phyloP scores from a whole-genome alignment of 2,113 vertebrate genomes.

The Anoplopoma fimbria region DNA sequence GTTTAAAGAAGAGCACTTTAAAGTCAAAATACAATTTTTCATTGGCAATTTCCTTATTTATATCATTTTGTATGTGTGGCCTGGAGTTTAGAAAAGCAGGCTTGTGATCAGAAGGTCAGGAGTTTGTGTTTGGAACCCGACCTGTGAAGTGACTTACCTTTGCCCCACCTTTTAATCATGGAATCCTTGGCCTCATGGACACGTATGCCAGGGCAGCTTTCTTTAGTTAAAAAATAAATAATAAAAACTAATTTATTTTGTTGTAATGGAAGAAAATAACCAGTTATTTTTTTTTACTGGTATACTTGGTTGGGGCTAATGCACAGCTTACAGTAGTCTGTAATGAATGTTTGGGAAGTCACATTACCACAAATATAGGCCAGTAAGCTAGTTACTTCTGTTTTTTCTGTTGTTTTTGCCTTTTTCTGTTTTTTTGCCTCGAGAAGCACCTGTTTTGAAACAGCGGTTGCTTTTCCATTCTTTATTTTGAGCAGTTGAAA shows the following conservation, averaged over 20 bases:
- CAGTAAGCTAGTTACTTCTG: background rate
- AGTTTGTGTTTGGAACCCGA: background rate
- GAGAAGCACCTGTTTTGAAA: background rate
- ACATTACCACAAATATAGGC: background rate
- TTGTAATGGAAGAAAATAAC: background rate
- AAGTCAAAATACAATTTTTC: background rate
- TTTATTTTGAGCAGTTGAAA: background rate
- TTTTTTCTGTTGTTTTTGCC: background rate
- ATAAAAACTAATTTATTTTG: background rate
- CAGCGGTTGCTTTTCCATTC: background rate
- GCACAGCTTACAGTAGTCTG: background rate
- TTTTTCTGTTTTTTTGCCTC: background rate
- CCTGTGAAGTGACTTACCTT: background rate
- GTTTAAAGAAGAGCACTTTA: conserved; percentile 1
- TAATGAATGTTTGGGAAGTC: background rate
- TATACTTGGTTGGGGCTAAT: background rate
- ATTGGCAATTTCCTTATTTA: background rate
- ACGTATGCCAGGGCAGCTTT: background rate
- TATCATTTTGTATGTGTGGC: background rate
- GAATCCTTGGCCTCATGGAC: background rate
- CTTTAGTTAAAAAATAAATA: background rate
- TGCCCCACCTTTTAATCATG: background rate
- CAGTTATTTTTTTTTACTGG: background rate
- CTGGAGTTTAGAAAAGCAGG: background rate
- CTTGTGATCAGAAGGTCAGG: background rate